These are phyloP conservation scores for Pseudanteris insignis DNA, from an alignment of 2,888 invertebrate genomes.

Conservation along the genomic window DNA sequence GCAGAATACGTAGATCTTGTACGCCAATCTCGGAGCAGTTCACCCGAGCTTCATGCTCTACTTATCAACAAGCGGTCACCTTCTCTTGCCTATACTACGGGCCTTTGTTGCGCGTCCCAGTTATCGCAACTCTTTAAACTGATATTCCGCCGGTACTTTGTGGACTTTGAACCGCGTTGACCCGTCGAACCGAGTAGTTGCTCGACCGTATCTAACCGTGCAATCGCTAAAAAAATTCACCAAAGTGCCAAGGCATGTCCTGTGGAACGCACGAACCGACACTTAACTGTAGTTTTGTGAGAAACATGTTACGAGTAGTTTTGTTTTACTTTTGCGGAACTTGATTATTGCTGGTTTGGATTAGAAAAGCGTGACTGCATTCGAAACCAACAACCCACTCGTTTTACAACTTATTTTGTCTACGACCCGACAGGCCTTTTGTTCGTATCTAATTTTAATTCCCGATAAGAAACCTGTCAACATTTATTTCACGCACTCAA, in stretches of 20 bases:
- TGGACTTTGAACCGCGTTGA: conserved; percentile 32
- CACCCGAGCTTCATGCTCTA: conserved; percentile 62
- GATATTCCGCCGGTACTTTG: conserved; percentile 28
- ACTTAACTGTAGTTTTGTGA: conserved; percentile 38
- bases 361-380: conserved; percentile 25
- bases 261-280: conserved; percentile 34
- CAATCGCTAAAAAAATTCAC: conserved; percentile 31
- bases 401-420: not conserved
- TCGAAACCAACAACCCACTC: not conserved
- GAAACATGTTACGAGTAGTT: conserved; percentile 36
- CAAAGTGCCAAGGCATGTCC: conserved; percentile 44
- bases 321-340: conserved; percentile 36
- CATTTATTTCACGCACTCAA: too few relatives aligned
- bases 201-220: conserved; percentile 29
- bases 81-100: conserved; percentile 46
- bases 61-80: conserved; percentile 59
- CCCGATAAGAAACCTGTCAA: not conserved
- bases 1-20: conserved; percentile 16
- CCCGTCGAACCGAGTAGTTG: conserved; percentile 31
- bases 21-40: conserved; percentile 36
- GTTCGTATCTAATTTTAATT: not conserved
- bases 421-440: not conserved
- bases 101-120: conserved; percentile 44
- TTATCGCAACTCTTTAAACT: conserved; percentile 40
- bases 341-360: conserved; percentile 24